Conservation (phyloP, 1,140 invertebrate species). For the Lepidostoma basale region DNA sequence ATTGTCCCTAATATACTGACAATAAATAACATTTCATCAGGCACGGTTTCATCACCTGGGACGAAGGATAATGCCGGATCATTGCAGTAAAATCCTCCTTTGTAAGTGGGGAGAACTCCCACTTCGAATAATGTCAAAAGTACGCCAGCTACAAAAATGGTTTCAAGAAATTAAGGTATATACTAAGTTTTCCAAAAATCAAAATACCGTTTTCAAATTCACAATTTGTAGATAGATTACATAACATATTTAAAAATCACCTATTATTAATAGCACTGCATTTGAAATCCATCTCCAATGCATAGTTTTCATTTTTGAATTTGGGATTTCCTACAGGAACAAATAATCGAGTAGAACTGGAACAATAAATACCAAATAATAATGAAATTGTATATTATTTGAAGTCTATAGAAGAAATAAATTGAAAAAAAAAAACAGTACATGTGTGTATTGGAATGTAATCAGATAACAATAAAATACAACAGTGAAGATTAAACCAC, state of each 20-base stretch:
- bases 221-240: not conserved
- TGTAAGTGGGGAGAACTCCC: not conserved
- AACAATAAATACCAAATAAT: too few relatives aligned
- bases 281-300: not conserved
- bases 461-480: too few relatives aligned
- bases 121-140: not conserved
- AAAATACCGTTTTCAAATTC: too few relatives aligned
- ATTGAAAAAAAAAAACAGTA: too few relatives aligned
- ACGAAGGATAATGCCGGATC: not conserved
- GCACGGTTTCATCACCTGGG: not conserved
- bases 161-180: too few relatives aligned
- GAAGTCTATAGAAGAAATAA: too few relatives aligned
- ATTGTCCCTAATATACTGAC: not conserved
- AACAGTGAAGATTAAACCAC: too few relatives aligned
- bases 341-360: too few relatives aligned
- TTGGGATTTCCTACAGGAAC: too few relatives aligned
- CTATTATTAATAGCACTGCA: not conserved
- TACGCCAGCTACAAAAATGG: not conserved
- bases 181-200: too few relatives aligned
- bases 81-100: slow-evolving; percentile 12
- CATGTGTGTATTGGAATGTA: too few relatives aligned
- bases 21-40: not conserved
- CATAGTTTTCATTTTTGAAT: not conserved
- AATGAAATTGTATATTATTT: too few relatives aligned
- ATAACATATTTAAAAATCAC: not conserved